Base-by-base conservation (phyloP, 2,113 vertebrate species). In the Siniperca knerii region DNA sequence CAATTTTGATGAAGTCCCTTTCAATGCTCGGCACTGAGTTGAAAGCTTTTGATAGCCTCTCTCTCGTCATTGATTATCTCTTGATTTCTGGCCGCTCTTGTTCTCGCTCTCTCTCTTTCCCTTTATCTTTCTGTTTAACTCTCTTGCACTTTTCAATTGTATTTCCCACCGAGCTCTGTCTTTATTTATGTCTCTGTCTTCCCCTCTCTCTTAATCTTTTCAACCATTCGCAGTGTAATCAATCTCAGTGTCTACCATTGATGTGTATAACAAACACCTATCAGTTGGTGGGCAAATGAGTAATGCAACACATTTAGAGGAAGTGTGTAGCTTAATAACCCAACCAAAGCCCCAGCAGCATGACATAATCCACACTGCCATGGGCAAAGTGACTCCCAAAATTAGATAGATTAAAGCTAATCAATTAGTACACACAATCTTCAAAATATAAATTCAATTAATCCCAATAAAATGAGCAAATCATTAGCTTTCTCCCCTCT, bases 1-100 rank as follows among this genome's bases (percentile, higher is more conserved):
- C 78, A 89, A 86, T 91, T 94, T 93, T 94, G 92, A 94, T 93
- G 73, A 94, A 93, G 91, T 91, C 87, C 79, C 87, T 86, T 85
- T 91, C 86, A 92, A 90, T 93, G 83, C 85, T 75, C 33, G 23
- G 74, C 64, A 29, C 89, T 64, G 73, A 85, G 75, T 84, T 94
- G 90, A 94, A 94, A 91, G 81, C 88, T 91, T 92, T 91, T 86
- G 78, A 91, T 87, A 83, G 86, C 77, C 84, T 85, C 71, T 55
- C 75, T 72, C 83, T 72, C 65, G 23, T 71, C 83, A 93, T 90
- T 80, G 91, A 93, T 93, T 91, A 67, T 54, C 81, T 86, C 81
- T 79, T 85, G 84, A 87, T 92, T 81, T 76, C 83, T 79, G 37
- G 60, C 73, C 77, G 77, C 69, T 69, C 60, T 58, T 37, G 29